Percentiles rank a stretch among this genome's conserved stretches.
These are phyloP conservation scores for Craniophora ligustri DNA, from an alignment of 2,888 invertebrate species.

Conservation along the genomic window DNA sequence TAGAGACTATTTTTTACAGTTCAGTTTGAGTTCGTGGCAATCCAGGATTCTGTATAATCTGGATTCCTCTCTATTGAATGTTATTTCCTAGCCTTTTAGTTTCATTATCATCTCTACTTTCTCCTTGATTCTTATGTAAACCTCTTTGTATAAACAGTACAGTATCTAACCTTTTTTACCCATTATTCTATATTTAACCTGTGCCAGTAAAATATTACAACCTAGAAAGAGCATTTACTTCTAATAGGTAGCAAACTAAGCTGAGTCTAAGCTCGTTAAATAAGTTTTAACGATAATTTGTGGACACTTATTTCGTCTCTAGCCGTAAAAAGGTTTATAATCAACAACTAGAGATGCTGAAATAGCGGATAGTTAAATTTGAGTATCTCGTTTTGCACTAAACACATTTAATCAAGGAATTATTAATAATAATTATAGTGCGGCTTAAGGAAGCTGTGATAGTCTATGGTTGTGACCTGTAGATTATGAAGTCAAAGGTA, in stretches of 20 bases:
- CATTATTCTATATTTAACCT: constrained; percentile 1
- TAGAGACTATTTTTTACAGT: no score
- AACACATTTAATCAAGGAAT: constrained; percentile 2
- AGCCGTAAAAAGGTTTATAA: constrained; percentile 45
- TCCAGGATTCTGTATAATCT: no score
- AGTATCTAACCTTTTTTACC: no score
- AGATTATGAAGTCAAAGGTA: no score
- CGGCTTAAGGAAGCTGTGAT: no score
- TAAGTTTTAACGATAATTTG: constrained; percentile 53
- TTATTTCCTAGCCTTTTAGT: not conserved
- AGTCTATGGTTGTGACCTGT: no score
- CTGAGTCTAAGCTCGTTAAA: constrained; percentile 35
- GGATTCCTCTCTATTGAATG: no score
- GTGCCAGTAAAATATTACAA: constrained; percentile 1
- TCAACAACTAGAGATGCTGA: constrained; percentile 40
- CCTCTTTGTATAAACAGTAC: no score
- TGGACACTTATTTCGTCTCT: constrained; percentile 39
- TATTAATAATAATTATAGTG: no score
- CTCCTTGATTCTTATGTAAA: no score
- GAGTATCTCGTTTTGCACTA: constrained; percentile 15
- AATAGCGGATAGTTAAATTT: constrained; percentile 45
- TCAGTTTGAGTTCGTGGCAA: no score
- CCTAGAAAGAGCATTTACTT: constrained; percentile 13
- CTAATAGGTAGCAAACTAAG: constrained; percentile 31
- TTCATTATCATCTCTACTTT: not conserved